Percentiles rank a stretch among this genome's conserved stretches.
Conservation (phyloP, 35 echinoderm and acorn worm species). For the Ptychodera flava region DNA sequence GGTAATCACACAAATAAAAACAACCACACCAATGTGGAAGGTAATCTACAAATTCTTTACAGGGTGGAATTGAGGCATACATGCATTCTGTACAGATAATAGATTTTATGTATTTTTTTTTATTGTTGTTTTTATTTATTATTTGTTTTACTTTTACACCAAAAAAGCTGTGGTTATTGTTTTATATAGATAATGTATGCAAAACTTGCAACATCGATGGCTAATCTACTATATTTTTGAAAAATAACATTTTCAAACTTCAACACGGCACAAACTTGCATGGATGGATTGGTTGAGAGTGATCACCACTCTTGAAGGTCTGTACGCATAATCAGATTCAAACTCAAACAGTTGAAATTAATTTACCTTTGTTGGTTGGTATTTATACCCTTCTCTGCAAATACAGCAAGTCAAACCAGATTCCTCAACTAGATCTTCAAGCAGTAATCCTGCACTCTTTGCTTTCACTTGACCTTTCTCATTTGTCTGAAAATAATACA, state of each 20-base stretch:
- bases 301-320: no score
- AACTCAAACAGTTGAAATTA: no score
- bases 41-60: no score
- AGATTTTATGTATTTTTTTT: no score
- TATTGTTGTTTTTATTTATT: no score
- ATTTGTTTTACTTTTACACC: not conserved
- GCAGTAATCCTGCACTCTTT: constrained; percentile 37
- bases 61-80: no score
- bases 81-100: no score
- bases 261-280: no score
- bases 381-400: constrained; percentile 97
- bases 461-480: constrained; percentile 98
- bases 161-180: not conserved
- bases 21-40: not conserved
- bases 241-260: no score
- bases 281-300: no score
- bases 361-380: constrained; percentile 95
- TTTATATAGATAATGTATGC: not conserved
- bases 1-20: not conserved
- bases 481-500: constrained; percentile 67
- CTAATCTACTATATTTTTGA: no score
- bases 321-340: no score
- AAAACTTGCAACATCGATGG: not conserved
- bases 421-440: constrained; percentile 96
- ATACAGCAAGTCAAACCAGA: constrained; percentile 98